Base-by-base conservation (phyloP, 2,113 vertebrate genomes). In the Platanista minor region DNA sequence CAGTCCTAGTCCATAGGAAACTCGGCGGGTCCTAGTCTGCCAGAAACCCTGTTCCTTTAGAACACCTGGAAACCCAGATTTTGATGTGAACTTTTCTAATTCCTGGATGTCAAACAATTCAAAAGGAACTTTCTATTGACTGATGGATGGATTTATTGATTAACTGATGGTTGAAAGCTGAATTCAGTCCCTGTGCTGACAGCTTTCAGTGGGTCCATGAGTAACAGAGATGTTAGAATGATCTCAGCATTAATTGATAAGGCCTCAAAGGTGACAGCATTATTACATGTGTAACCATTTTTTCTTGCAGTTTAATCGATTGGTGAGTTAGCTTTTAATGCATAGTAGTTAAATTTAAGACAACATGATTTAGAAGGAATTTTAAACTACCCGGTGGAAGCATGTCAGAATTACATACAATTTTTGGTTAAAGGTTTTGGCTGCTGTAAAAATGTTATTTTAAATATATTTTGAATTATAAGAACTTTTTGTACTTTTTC, bases 391-490 rank as follows among this genome's bases (percentile, higher is more conserved):
- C 31, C 33, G 25, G 6, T 54, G 31, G 57, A 91, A 95, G 33
- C 12, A 93, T n/a, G 33, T 39, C 61, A 84, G 15, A 75, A 20
- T 52, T 92, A 66, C 2, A 91, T 21, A 61, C 81, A 88, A 62
- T 54, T 66, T 96, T 87, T 59, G 67, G 72, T 94, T 90, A 81
- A 82, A 77, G 27, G 61, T 77, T 93, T 96, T 36, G n/a, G 43
- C 84, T 96, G 46, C 39, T 97, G n/a, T 96, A 83, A 97, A 97
- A 94, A 90, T 62, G 61, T 97, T 87, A 74, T 87, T 97, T 97
- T 96, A 90, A 95, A 85, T 97, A 84, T 95, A 92, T 94, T 97
- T 95, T 96, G 90, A 96, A 93, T 87, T 80, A 77, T 95, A 91
- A 97, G 59, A 91, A 33, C 36, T 85, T 93, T 90, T 80, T 95